These are phyloP conservation scores for Sabatieria punctata DNA, from an alignment of 2,888 invertebrate genomes.

Conservation along the genomic window DNA sequence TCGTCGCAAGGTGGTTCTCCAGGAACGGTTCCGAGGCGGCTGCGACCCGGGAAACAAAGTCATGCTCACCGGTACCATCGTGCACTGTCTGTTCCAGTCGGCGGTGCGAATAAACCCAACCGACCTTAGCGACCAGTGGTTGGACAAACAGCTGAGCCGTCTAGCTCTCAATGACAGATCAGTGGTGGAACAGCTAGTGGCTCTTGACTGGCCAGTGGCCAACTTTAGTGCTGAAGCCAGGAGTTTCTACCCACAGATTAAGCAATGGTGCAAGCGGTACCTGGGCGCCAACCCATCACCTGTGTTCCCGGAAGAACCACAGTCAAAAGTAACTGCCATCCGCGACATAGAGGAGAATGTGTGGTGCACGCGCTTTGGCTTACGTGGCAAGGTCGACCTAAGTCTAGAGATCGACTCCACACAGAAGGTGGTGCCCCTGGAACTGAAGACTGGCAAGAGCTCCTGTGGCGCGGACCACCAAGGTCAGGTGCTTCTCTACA, in stretches of 20 bases:
- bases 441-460: slow-evolving; percentile 74
- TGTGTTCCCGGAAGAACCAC: background rate
- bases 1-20: slow-evolving; percentile 56
- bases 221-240: background rate
- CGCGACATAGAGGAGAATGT: slow-evolving; percentile 83
- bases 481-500: slow-evolving; percentile 30
- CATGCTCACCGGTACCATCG: slow-evolving; percentile 65
- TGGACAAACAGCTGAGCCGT: background rate
- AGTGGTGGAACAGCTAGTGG: background rate
- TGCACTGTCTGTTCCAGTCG: slow-evolving; percentile 27
- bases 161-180: background rate
- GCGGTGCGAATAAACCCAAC: background rate
- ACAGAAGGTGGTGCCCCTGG: slow-evolving; percentile 52
- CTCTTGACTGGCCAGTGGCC: background rate
- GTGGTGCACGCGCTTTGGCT: slow-evolving; percentile 67
- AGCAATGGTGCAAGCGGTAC: background rate
- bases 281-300: no score
- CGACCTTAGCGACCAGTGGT: background rate
- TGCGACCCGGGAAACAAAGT: slow-evolving; percentile 11
- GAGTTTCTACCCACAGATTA: background rate
- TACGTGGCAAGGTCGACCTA: slow-evolving; percentile 78
- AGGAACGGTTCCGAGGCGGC: slow-evolving; percentile 49
- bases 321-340: slow-evolving; percentile 44
- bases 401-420: slow-evolving; percentile 33
- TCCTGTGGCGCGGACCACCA: slow-evolving; percentile 68